phyloP scores from a whole-genome alignment of 2,113 vertebrate species.

The Junco hyemalis region DNA sequence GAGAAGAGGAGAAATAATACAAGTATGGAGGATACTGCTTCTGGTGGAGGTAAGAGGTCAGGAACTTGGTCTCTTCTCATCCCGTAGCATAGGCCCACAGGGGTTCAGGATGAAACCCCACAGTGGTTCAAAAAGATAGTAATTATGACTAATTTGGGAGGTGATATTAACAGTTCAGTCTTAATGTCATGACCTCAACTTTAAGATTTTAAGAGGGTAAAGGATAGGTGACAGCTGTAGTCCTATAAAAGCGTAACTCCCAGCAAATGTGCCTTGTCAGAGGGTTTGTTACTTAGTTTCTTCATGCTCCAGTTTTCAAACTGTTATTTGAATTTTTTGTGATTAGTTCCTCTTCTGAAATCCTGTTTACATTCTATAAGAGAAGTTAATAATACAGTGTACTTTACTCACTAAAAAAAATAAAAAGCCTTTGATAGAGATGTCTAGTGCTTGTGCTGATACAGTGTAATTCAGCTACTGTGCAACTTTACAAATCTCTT shows the following conservation, averaged over 20 bases:
- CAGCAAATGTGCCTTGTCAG: background rate
- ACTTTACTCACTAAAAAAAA: background rate
- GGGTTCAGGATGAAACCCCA: background rate
- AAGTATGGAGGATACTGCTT: background rate
- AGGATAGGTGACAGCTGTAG: background rate
- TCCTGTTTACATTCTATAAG: constrained; percentile 28
- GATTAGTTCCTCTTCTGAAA: constrained; percentile 16
- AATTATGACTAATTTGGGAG: background rate
- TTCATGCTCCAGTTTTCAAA: constrained; percentile 11
- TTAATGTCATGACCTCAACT: background rate
- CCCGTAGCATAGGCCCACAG: fast-evolving
- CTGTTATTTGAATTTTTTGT: background rate
- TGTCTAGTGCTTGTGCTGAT: background rate
- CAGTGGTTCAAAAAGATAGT: background rate
- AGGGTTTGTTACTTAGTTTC: background rate
- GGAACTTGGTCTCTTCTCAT: background rate
- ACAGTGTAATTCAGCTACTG: background rate
- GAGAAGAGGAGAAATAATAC: background rate
- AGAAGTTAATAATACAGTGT: constrained; percentile 29
- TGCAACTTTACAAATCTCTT: background rate
- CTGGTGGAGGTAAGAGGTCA: background rate
- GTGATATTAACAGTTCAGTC: background rate
- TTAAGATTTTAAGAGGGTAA: background rate
- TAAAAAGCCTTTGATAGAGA: background rate
- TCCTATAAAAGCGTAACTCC: background rate